Conservation (phyloP, 2,113 vertebrate species). For the Lichenostomus cassidix region DNA sequence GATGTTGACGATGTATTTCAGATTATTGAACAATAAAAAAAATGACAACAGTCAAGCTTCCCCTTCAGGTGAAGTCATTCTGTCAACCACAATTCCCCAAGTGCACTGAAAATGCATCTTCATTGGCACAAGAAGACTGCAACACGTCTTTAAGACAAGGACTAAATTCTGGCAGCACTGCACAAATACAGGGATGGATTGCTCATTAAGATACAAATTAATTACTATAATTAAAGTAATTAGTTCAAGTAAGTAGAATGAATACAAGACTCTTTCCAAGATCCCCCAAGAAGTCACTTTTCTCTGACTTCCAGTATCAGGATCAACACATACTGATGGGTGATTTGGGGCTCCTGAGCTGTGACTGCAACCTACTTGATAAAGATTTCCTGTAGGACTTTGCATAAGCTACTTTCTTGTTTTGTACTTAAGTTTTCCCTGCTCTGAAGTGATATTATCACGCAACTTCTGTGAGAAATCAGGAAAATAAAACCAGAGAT, state of each 20-base stretch:
- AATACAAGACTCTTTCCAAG: neutral
- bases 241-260: neutral
- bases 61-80: neutral
- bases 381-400: neutral
- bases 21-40: conserved; percentile 10
- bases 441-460: neutral
- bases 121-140: neutral
- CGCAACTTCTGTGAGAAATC: neutral
- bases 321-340: fast-evolving
- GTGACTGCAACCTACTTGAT: neutral
- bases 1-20: neutral
- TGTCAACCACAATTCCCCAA: neutral
- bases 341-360: neutral
- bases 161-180: neutral
- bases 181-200: neutral
- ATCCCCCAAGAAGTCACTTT: fast-evolving
- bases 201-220: neutral
- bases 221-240: conserved; percentile 4
- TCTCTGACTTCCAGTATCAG: neutral
- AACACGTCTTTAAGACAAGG: neutral
- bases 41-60: neutral
- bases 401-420: neutral
- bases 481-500: neutral
- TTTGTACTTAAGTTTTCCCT: neutral
- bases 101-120: neutral